These are phyloP conservation scores for Agriopis aurantiaria DNA, from an alignment of 2,888 invertebrate species.

Conservation along the genomic window DNA sequence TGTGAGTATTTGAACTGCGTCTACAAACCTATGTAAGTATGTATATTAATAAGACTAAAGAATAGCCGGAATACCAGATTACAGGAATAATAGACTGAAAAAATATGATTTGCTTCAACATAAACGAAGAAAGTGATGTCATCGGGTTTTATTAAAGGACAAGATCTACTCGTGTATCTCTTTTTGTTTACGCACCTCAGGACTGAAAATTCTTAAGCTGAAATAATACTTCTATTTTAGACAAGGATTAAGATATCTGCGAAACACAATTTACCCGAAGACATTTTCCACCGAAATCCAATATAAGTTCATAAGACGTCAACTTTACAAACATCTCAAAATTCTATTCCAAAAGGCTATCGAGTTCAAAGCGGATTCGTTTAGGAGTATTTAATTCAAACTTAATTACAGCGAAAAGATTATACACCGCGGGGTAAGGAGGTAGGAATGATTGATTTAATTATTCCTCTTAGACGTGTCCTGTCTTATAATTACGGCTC, in stretches of 20 bases:
- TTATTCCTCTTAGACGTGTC: conserved; percentile 84
- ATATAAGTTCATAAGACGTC: conserved; percentile 61
- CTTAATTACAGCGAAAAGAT: conserved; percentile 81
- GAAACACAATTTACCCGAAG: conserved; percentile 36
- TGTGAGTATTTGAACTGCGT: neutral
- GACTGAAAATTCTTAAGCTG: no score
- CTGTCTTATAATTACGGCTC: conserved; percentile 85
- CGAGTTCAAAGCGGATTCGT: conserved; percentile 72
- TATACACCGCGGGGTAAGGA: conserved; percentile 78
- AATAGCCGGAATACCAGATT: no score
- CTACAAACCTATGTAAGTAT: neutral
- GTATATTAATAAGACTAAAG: no score
- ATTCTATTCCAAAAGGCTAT: conserved; percentile 68
- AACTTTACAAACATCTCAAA: conserved; percentile 61
- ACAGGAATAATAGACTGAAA: no score
- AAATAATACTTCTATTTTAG: conserved; percentile 1
- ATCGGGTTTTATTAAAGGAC: neutral
- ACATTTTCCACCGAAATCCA: conserved; percentile 54
- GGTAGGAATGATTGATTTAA: conserved; percentile 83
- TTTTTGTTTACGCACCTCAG: no score
- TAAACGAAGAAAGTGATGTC: no score
- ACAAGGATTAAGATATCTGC: conserved; percentile 24
- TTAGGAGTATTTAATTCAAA: conserved; percentile 78
- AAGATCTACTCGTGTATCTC: neutral
- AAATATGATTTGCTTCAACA: no score